Conservation (phyloP, 1,140 invertebrate species). For the Melanaphis sacchari region DNA sequence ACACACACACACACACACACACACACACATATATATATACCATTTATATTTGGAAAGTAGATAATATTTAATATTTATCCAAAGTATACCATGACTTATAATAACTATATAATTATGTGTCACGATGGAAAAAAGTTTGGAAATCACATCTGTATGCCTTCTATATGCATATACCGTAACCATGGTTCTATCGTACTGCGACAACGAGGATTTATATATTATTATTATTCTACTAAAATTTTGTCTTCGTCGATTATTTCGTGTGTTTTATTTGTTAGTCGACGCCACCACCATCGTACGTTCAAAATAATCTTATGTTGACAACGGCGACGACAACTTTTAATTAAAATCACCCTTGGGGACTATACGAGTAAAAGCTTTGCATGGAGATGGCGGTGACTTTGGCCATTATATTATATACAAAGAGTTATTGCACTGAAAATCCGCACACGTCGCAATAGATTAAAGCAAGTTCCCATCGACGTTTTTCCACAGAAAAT, state of each 20-base stretch:
- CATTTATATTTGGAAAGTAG: too few relatives aligned
- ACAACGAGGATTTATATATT: not conserved
- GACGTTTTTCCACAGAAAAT: slow-evolving; percentile 23
- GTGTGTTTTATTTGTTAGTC: not conserved
- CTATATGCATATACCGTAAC: not conserved
- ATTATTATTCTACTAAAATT: slow-evolving; percentile 16
- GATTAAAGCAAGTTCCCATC: not conserved
- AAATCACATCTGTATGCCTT: not conserved
- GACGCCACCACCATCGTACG: not conserved
- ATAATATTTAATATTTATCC: too few relatives aligned
- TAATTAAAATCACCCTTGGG: slow-evolving; percentile 41
- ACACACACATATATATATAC: too few relatives aligned
- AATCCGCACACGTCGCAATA: not conserved
- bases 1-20: too few relatives aligned
- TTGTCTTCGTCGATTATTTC: not conserved
- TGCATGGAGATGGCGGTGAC: too few relatives aligned
- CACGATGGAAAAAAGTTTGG: too few relatives aligned
- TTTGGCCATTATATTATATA: not conserved
- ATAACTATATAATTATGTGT: too few relatives aligned
- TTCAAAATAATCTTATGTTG: slow-evolving; percentile 25
- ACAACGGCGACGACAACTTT: slow-evolving; percentile 44
- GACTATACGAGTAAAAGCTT: not conserved
- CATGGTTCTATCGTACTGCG: not conserved
- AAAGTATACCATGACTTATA: too few relatives aligned
- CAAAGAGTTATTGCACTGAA: not conserved